A percentile compares a stretch with the other conserved stretches of the same genome.
Conservation (phyloP, 2,888 invertebrate species). For the Gibbula magus region DNA sequence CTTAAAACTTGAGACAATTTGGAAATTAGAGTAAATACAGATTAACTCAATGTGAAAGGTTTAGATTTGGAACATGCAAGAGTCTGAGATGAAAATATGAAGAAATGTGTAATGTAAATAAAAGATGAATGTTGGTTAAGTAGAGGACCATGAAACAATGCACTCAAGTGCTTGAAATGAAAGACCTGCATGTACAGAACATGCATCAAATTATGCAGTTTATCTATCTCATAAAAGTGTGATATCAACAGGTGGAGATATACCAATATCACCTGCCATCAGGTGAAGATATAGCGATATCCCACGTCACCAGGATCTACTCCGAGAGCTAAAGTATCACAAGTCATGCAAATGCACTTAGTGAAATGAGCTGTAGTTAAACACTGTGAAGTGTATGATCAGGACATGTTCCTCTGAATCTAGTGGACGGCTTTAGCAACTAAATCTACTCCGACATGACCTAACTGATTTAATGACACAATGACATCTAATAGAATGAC, state of each 20-base stretch:
- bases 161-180: too few species aligned
- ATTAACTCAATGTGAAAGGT: too few species aligned
- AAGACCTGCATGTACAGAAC: too few species aligned
- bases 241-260: neutral
- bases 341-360: constrained; percentile 15
- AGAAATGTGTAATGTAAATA: too few species aligned
- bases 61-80: too few species aligned
- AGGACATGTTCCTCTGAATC: neutral
- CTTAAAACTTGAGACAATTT: too few species aligned
- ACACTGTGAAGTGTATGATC: neutral
- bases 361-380: constrained; percentile 2
- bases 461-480: neutral
- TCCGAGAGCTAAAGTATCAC: neutral
- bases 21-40: too few species aligned
- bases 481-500: neutral
- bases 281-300: neutral
- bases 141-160: too few species aligned
- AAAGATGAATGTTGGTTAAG: too few species aligned
- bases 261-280: neutral
- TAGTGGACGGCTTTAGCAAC: constrained; percentile 19
- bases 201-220: too few species aligned
- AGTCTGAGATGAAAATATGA: too few species aligned
- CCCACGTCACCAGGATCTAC: neutral
- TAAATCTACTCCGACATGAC: neutral
- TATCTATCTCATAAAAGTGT: too few species aligned